Evolutionary conservation across 2,797 vertebrate species (phyloP), one percentile per base, ranked within the genome.

Genomic region (Tamandua tetradactyla): DNA sequence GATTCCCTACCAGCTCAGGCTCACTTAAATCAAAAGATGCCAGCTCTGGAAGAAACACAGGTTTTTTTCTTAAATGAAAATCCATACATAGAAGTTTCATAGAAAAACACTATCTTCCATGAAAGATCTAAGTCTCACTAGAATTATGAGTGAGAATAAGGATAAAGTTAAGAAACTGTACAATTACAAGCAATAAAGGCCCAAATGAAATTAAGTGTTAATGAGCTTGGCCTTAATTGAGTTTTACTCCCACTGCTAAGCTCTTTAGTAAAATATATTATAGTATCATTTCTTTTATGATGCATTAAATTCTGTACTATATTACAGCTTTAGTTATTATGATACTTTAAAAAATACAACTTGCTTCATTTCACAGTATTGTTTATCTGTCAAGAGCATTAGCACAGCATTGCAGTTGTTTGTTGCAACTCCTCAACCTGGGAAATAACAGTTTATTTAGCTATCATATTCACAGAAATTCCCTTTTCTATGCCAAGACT

Each of bases 201-300:
- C 55, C 3, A 82, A 76, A 93, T 90, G 96, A 98, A 97, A 97
- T 94, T 91, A 97, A 95, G 40, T 93, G 35, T 91, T 96, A 97
- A 91, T 91, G 90, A 96, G 88, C 95, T 32, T 95, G 42, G 17
- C 37, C 90, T 94, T 91, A 98, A 98, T 96, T 59, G 0, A 95
- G 89, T 96, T 97, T 95, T 97, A 96, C 64, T 97, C 95, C 66
- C 68, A 88, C 95, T 95, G 92, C 75, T 47, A 91, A 97, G 97
- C 92, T 72, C 74, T 92, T 95, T 97, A 96, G 89, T 75, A 95
- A 96, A 95, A 96, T 94, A 1, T 94, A 40, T 96, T 96, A 96
- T 94, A 96, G 40, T 74, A 95, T 96, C 96, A 94, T 72, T 96
- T 57, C 35, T 97, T 97, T 95, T 93, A 96, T 96, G 95, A 93